phyloP scores from a whole-genome alignment of 2,113 vertebrate species.

The Myotis yumanensis region DNA sequence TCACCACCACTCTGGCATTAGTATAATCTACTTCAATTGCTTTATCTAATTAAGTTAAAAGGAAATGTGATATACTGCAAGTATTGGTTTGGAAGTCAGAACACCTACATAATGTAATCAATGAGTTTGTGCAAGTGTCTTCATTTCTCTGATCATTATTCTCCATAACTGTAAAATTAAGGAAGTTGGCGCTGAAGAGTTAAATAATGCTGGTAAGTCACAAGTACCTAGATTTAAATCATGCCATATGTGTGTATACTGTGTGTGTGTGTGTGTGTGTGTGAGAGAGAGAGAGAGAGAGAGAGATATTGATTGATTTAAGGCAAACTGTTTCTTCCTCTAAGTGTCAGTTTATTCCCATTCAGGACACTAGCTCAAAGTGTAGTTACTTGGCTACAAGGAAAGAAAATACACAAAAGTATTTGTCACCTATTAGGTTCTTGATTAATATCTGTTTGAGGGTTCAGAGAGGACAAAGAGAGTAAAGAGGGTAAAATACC shows the following conservation, averaged over 20 bases:
- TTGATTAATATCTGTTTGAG: neutral
- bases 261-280: neutral
- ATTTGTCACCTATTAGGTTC: neutral
- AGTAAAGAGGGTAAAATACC: neutral
- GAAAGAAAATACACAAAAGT: neutral
- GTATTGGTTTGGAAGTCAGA: neutral
- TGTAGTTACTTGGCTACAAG: neutral
- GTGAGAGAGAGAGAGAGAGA: neutral
- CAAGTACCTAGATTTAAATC: neutral
- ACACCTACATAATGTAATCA: neutral
- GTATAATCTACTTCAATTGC: neutral
- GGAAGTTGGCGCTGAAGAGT: neutral
- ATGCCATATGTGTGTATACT: neutral
- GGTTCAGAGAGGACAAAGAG: neutral
- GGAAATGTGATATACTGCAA: neutral
- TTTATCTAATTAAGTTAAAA: neutral
- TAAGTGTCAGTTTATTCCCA: neutral
- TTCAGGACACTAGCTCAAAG: neutral
- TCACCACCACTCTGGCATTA: neutral
- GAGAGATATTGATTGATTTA: neutral
- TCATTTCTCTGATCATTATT: neutral
- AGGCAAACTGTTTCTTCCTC: neutral
- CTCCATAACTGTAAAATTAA: neutral
- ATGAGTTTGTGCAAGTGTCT: neutral
- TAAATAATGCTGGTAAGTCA: neutral